A percentile compares a stretch with the other conserved stretches of the same genome.
Evolutionary conservation across 2,797 vertebrate species (phyloP).

Genomic region (Pteropus rufus): DNA sequence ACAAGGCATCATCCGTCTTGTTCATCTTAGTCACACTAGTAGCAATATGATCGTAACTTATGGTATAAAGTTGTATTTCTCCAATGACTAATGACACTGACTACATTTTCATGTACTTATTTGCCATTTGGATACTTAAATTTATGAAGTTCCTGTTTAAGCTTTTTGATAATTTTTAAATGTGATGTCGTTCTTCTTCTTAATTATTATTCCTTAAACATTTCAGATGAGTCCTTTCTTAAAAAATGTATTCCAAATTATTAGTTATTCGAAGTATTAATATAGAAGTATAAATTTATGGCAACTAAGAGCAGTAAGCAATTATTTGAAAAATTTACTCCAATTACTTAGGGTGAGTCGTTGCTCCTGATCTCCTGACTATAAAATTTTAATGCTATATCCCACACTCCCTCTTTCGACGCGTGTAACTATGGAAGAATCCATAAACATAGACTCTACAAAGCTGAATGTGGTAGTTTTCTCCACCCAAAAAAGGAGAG

Average conservation of each 20-base stretch:
- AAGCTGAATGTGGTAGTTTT: neutral
- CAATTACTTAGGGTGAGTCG: neutral
- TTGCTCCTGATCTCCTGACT: neutral
- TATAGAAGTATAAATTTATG: neutral
- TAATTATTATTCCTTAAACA: neutral
- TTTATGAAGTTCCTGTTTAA: neutral
- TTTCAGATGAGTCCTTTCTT: neutral
- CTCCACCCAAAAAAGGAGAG: neutral
- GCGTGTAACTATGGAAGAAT: neutral
- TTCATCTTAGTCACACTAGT: neutral
- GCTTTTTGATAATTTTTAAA: neutral
- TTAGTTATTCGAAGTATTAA: slow-evolving; percentile 8
- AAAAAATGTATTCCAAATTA: neutral
- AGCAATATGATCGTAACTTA: neutral
- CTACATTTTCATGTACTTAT: neutral
- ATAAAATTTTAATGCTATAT: neutral
- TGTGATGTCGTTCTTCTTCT: neutral
- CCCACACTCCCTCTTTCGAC: neutral
- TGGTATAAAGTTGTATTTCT: neutral
- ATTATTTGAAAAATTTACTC: neutral
- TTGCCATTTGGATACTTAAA: neutral
- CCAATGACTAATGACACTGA: neutral
- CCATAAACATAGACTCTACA: neutral
- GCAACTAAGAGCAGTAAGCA: neutral
- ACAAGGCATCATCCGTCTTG: neutral